Conservation (phyloP, 2,888 invertebrate genomes). For the Gisinianus flammeolus region DNA sequence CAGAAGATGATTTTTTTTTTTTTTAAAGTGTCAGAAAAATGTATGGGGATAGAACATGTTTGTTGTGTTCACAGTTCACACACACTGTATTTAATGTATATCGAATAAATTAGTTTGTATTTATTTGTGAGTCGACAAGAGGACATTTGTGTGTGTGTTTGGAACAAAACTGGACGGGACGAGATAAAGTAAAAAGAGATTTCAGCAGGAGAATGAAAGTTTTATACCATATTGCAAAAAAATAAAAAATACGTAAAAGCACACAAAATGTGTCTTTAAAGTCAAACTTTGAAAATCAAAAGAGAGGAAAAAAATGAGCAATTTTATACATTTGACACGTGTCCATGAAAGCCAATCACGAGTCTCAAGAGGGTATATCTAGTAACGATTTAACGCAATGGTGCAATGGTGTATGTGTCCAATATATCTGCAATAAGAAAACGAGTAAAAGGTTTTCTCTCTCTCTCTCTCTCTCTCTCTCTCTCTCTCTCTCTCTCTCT, state of each 20-base stretch:
- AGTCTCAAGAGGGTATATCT: slow-evolving; percentile 3
- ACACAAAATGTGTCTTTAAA: not conserved
- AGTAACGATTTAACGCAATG: not conserved
- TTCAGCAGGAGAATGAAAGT: too few relatives aligned
- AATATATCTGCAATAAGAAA: not conserved
- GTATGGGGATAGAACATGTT: not conserved
- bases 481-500: not conserved
- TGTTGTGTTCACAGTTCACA: not conserved
- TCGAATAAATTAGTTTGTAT: too few relatives aligned
- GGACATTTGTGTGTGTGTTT: too few relatives aligned
- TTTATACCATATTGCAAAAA: too few relatives aligned
- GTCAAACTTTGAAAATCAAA: not conserved
- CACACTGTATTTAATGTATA: too few relatives aligned
- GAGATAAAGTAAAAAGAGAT: too few relatives aligned
- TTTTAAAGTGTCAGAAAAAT: not conserved
- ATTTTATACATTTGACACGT: not conserved
- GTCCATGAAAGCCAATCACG: not conserved
- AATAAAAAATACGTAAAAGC: not conserved
- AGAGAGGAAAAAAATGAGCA: not conserved
- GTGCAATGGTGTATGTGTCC: not conserved
- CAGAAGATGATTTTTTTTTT: not conserved
- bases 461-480: not conserved
- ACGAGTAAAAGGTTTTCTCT: not conserved
- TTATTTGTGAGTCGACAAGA: too few relatives aligned
- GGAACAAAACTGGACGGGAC: too few relatives aligned